phyloP scores from a whole-genome alignment of 2,113 vertebrate species.

The Anhinga rufa region DNA sequence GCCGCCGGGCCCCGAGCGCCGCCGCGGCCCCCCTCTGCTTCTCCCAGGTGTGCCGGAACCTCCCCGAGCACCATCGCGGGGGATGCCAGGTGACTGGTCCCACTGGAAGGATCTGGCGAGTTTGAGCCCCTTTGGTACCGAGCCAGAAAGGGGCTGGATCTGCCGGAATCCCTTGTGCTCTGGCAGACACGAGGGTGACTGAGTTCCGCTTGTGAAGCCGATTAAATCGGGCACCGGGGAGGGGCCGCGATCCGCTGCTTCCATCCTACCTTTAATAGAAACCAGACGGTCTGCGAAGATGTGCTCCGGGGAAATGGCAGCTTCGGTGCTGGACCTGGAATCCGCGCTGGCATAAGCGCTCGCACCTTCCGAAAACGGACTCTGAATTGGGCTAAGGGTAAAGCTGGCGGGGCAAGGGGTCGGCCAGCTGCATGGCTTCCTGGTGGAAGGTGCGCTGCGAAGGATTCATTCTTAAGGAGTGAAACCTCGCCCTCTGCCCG shows the following conservation, averaged over 20 bases:
- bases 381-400: not conserved
- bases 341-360: not conserved
- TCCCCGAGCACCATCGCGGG: not conserved
- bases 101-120: not conserved
- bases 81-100: not conserved
- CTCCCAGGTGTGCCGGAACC: not conserved
- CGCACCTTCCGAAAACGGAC: not conserved
- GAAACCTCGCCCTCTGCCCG: not conserved
- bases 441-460: not conserved
- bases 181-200: conserved; percentile 9
- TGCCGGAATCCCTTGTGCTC: conserved; percentile 23
- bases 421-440: not conserved
- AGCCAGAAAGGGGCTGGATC: not conserved
- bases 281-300: conserved; percentile 9
- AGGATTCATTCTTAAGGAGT: not conserved
- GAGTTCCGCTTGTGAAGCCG: conserved; percentile 44
- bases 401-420: not conserved
- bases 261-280: conserved; percentile 46
- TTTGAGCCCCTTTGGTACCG: not conserved
- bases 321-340: too few relatives aligned
- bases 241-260: conserved; percentile 14
- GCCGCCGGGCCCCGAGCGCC: not conserved
- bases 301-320: not conserved
- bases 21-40: not conserved
- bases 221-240: conserved; percentile 38